Percentiles rank a stretch among this genome's conserved stretches.
These are phyloP conservation scores for Xestia sexstrigata DNA, from an alignment of 2,888 invertebrate genomes.

Conservation along the genomic window DNA sequence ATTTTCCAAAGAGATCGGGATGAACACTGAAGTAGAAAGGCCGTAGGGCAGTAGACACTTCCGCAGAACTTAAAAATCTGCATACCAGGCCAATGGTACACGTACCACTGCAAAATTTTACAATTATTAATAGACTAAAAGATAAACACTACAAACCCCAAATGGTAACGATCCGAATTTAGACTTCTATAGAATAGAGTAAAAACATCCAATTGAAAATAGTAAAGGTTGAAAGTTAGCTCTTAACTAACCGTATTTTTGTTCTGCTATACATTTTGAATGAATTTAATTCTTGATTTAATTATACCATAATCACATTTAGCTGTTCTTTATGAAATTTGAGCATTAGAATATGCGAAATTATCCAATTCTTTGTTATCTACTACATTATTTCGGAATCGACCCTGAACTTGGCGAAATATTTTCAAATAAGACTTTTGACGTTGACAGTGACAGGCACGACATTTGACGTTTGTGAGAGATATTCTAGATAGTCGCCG, in stretches of 20 bases:
- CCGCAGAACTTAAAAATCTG: constrained; percentile 93
- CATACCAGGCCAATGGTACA: constrained; percentile 76
- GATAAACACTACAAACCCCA: background rate
- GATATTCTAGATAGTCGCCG: constrained; percentile 29
- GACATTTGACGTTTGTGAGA: constrained; percentile 6
- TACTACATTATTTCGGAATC: constrained; percentile 58
- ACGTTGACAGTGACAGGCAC: constrained; percentile 40
- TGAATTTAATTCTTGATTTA: constrained; percentile 26
- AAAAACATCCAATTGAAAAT: constrained; percentile 10
- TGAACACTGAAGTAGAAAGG: constrained; percentile 99
- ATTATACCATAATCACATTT: constrained; percentile 42
- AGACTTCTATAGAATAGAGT: background rate
- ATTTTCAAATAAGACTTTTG: constrained; percentile 27
- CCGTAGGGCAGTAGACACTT: constrained; percentile 96
- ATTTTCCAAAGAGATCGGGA: constrained; percentile 98
- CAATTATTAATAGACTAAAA: background rate
- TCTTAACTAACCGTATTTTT: constrained; percentile 80
- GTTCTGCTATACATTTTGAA: constrained; percentile 84
- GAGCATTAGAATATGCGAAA: constrained; percentile 61
- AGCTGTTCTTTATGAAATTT: constrained; percentile 57
- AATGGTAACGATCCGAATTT: background rate
- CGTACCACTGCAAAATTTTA: constrained; percentile 68
- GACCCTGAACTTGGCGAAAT: constrained; percentile 57
- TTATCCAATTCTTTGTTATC: constrained; percentile 24
- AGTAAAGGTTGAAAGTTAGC: background rate